Evolutionary conservation across 2,797 vertebrate genomes (phyloP).

Genomic region (Tauraco hartlaubi): DNA sequence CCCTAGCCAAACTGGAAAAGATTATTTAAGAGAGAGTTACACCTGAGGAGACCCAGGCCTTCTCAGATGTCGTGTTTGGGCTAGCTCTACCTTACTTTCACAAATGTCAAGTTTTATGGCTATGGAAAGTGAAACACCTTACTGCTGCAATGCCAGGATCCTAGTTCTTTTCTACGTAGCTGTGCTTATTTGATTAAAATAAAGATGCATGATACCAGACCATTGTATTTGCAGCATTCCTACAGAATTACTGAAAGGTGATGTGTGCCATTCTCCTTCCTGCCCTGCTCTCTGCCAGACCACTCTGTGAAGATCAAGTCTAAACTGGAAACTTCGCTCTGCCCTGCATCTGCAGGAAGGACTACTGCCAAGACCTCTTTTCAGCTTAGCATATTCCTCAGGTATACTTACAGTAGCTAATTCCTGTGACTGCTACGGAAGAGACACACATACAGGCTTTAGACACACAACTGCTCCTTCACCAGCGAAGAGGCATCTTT

Average conservation of each 20-base stretch:
- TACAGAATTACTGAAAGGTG: background rate
- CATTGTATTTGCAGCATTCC: background rate
- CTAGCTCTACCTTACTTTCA: background rate
- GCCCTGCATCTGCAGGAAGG: background rate
- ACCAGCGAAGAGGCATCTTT: background rate
- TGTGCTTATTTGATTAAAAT: background rate
- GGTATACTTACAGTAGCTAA: background rate
- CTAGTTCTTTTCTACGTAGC: background rate
- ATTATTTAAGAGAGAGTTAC: rapidly evolving
- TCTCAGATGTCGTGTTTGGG: background rate
- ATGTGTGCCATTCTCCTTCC: background rate
- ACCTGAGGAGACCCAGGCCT: background rate
- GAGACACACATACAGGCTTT: background rate
- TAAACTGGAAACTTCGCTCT: background rate
- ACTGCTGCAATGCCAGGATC: background rate
- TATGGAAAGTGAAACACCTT: background rate
- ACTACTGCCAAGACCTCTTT: background rate
- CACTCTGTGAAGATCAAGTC: rapidly evolving
- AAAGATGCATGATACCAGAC: background rate
- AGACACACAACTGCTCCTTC: background rate
- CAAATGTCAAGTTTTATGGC: background rate
- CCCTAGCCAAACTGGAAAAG: background rate
- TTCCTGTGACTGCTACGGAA: background rate
- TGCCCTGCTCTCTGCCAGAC: background rate
- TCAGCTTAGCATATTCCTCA: background rate